Percentiles rank a stretch among this genome's conserved stretches.
These are phyloP conservation scores for Yponomeuta malinellus DNA, from an alignment of 2,888 invertebrate species.

Conservation along the genomic window DNA sequence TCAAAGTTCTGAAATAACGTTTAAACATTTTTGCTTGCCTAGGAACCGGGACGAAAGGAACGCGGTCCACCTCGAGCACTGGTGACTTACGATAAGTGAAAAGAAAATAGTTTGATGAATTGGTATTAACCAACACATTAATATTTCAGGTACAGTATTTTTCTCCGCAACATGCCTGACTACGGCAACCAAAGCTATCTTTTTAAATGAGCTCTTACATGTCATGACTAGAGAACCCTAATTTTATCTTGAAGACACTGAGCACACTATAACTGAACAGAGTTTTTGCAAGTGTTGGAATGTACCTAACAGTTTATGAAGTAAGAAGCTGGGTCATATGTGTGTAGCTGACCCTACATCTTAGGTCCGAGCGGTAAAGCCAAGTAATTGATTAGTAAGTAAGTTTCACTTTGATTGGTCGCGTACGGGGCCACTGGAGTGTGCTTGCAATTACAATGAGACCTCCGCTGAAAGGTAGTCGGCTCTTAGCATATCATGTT, in stretches of 20 bases:
- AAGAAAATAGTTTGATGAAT: too few relatives aligned
- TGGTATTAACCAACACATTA: too few relatives aligned
- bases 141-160: too few relatives aligned
- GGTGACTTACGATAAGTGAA: too few relatives aligned
- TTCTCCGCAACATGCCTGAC: too few relatives aligned
- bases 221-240: too few relatives aligned
- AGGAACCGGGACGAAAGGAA: too few relatives aligned
- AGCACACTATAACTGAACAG: too few relatives aligned
- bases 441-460: constrained; percentile 11
- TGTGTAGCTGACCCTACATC: constrained; percentile 15
- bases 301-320: neutral
- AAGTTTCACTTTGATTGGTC: constrained; percentile 49
- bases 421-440: constrained; percentile 32
- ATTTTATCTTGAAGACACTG: too few relatives aligned
- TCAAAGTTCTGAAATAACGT: neutral
- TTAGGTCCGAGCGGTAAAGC: constrained; percentile 15
- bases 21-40: neutral
- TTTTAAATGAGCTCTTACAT: too few relatives aligned
- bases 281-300: neutral
- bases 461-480: neutral
- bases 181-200: too few relatives aligned
- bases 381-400: constrained; percentile 46
- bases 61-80: too few relatives aligned
- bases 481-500: neutral
- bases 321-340: constrained; percentile 12